Conservation (phyloP, 1,140 invertebrate species). For the Anastrepha ludens region DNA sequence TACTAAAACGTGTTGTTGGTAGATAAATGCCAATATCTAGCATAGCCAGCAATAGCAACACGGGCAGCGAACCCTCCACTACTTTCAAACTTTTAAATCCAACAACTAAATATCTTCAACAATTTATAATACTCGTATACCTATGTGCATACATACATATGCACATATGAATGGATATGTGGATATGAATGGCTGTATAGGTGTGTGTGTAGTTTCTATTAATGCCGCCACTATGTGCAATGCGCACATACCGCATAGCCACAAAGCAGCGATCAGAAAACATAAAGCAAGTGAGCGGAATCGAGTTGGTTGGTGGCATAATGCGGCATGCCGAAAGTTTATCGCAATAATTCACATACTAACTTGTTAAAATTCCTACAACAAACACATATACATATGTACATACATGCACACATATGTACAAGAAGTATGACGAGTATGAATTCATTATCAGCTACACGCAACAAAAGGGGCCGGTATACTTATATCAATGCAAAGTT, state of each 20-base stretch:
- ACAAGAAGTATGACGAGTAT: not conserved
- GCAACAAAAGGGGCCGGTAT: conserved; percentile 15
- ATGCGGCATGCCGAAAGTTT: conserved; percentile 22
- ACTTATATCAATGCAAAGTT: not conserved
- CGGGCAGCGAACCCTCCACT: not conserved
- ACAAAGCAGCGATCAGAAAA: not conserved
- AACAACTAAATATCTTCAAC: not conserved
- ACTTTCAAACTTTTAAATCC: too few relatives aligned
- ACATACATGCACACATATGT: not conserved
- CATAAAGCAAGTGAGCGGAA: conserved; percentile 2
- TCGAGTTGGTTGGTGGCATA: not conserved
- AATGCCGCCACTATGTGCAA: too few relatives aligned
- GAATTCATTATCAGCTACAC: conserved; percentile 20
- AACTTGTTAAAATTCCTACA: not conserved
- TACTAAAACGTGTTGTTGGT: too few relatives aligned
- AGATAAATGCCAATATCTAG: not conserved
- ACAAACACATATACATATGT: not conserved
- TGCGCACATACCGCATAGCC: not conserved
- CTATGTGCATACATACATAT: not conserved
- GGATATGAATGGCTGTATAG: not conserved
- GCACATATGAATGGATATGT: not conserved
- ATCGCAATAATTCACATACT: not conserved
- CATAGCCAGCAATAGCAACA: not conserved
- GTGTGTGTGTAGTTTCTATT: not conserved
- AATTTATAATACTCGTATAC: too few relatives aligned